Conservation (phyloP, 1,140 invertebrate species). For the Bilobella aurantiaca region DNA sequence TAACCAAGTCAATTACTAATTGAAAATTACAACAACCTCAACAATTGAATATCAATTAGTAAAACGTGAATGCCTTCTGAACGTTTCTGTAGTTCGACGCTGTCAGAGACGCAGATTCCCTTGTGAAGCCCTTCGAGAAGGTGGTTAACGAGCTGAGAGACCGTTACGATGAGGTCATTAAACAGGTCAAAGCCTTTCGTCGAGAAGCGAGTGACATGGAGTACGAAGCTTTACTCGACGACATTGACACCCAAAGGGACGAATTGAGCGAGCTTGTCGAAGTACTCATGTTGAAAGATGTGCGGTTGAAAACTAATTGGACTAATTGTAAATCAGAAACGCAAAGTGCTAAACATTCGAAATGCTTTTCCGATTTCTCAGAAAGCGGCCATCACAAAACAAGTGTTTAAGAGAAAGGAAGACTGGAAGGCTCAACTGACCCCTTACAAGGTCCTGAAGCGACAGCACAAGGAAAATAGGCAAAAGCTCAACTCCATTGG, state of each 20-base stretch:
- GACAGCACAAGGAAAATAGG: not conserved
- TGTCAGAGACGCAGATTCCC: not conserved
- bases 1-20: not conserved
- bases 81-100: not conserved
- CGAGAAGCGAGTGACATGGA: not conserved
- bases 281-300: not conserved
- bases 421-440: not conserved
- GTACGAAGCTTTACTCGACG: not conserved
- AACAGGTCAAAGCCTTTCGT: not conserved
- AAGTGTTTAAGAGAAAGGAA: not conserved
- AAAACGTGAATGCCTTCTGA: not conserved
- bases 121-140: not conserved
- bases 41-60: not conserved
- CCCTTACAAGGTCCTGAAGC: not conserved
- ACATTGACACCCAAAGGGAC: not conserved
- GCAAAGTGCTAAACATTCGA: not conserved
- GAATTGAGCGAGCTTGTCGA: not conserved
- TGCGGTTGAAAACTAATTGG: too few species aligned
- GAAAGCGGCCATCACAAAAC: not conserved
- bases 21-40: too few species aligned
- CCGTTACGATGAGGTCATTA: not conserved
- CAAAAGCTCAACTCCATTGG: not conserved
- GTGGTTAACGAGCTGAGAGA: not conserved
- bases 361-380: not conserved
- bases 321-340: not conserved